These are phyloP conservation scores for Tonatia bakeri DNA, from an alignment of 2,113 vertebrate genomes.

Conservation along the genomic window DNA sequence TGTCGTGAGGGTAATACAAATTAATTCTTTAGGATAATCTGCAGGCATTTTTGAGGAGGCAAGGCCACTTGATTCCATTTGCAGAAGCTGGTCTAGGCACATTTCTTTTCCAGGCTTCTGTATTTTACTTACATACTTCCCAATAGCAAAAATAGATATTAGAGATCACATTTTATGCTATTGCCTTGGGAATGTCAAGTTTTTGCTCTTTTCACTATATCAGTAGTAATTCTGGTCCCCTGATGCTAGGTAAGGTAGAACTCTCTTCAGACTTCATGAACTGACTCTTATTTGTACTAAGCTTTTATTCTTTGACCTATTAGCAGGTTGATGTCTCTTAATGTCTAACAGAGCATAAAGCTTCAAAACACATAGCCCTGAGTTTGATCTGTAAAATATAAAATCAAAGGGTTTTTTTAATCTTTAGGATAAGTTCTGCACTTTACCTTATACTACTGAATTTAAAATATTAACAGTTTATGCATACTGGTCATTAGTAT, in stretches of 20 bases:
- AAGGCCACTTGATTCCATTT: not conserved
- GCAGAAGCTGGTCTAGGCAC: not conserved
- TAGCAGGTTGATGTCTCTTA: not conserved
- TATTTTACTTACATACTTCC: not conserved
- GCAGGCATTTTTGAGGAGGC: not conserved
- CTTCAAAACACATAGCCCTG: constrained; percentile 6
- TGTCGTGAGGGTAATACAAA: not conserved
- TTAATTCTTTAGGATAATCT: not conserved
- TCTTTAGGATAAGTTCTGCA: not conserved
- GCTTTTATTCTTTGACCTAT: constrained; percentile 34
- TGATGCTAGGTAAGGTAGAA: not conserved
- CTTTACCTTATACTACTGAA: not conserved
- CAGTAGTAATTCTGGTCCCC: not conserved
- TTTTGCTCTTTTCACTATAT: not conserved
- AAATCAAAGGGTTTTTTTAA: constrained; percentile 3
- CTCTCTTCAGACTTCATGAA: not conserved
- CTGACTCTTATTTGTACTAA: constrained; percentile 12
- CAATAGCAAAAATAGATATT: not conserved
- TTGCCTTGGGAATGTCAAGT: not conserved
- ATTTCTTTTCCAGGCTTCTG: not conserved
- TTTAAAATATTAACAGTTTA: constrained; percentile 4
- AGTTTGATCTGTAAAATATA: constrained; percentile 36
- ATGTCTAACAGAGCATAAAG: constrained; percentile 11
- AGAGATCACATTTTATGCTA: not conserved
- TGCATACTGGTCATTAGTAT: not conserved